Base-by-base conservation (phyloP, 2,113 vertebrate genomes). In the Onychorhynchus coronatus region DNA sequence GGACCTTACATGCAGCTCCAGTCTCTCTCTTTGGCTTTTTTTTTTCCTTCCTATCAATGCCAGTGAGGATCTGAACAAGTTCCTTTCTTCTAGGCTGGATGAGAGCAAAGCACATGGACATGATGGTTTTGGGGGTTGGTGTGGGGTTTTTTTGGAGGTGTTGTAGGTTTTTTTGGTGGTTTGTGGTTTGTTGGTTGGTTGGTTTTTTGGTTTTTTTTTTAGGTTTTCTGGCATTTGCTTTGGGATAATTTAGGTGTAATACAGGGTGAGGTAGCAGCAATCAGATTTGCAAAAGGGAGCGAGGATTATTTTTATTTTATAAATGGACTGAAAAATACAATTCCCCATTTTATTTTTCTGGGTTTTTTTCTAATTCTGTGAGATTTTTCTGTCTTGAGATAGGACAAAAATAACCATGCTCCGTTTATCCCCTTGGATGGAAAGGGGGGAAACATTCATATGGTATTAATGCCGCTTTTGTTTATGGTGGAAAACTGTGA, bases 381-480 rank as follows among this genome's bases (percentile, higher is more conserved):
- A 8, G 5, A 7, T 89, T 85, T 77, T 71, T 59, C 33, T 75
- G 31, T 82, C 47, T 70, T 44, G 23, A 88, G 79, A 72, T 49
- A 62, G 56, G 41, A 90, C 20, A 6, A 81, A 96, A 95, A 94
- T 96, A 95, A 81, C 93, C 49, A 23, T 77, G 22, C 24, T 86
- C 56, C 93, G 79, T 94, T 94, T 95, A 88, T 96, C 66, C 61
- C 65, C 56, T 86, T 75, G 56, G 14, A 92, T 92, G 86, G 86
- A 67, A 86, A 58, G 53, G 56, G 56, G 72, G 61, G 70, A 62
- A 87, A 90, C 79, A 61, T 94, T 94, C 85, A 37, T 91, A 58
- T 0, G 20, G 61, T 93, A 94, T 95, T 96, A 97, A 93, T 95
- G 86, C 94, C 78, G 92, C 88, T 92, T 93, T 95, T 96, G 96